Conservation (phyloP, 2,888 invertebrate genomes). For the Marronus borbonicus region DNA sequence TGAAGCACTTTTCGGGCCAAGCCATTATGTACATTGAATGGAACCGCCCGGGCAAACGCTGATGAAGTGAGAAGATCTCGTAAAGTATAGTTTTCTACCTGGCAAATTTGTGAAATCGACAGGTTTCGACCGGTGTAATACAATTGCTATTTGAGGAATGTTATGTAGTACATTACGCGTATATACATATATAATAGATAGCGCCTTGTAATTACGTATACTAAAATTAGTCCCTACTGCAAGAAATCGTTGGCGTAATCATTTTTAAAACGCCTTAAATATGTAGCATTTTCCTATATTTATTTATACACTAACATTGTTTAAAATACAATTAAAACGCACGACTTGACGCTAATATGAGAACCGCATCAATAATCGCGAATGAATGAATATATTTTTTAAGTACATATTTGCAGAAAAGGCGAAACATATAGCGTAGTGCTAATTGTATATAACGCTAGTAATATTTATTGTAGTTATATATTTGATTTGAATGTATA, state of each 20-base stretch:
- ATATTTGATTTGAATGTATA: conserved; percentile 15
- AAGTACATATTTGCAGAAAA: conserved; percentile 30
- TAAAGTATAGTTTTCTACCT: conserved; percentile 43
- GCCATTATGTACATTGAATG: conserved; percentile 30
- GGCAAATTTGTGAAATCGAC: conserved; percentile 41
- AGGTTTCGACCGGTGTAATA: conserved; percentile 34
- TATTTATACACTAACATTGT: neutral
- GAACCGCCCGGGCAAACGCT: neutral
- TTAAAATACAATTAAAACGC: neutral
- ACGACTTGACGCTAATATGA: neutral
- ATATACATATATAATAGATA: neutral
- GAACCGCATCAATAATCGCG: neutral
- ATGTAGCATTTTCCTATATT: too few species aligned
- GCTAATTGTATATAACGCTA: conserved; percentile 9
- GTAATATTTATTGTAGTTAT: conserved; percentile 23
- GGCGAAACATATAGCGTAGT: neutral
- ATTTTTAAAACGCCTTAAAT: too few species aligned
- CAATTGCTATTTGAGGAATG: conserved; percentile 30
- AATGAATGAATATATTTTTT: neutral
- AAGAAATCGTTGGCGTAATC: too few species aligned
- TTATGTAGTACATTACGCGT: neutral
- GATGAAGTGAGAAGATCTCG: conserved; percentile 28
- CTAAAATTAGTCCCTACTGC: too few species aligned
- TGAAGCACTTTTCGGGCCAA: conserved; percentile 10
- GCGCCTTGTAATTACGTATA: too few species aligned